phyloP scores from a whole-genome alignment of 1,140 invertebrate genomes.

The Orchesella cincta region DNA sequence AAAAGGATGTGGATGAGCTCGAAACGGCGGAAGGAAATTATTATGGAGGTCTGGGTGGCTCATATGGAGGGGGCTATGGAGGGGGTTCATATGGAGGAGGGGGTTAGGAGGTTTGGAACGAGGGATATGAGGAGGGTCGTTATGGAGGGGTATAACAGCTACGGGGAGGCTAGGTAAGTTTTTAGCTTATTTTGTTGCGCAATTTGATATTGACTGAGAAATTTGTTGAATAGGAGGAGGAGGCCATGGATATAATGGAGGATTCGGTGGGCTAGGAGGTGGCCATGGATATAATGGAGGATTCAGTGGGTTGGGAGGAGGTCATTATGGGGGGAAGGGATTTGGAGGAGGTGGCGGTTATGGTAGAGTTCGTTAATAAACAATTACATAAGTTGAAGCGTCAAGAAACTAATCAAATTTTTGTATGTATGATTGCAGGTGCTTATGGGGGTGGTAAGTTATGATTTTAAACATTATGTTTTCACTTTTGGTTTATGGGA shows the following conservation, averaged over 20 bases:
- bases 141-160: too few species aligned
- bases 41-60: constrained; percentile 31
- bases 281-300: constrained; percentile 24
- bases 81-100: background rate
- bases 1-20: constrained; percentile 35
- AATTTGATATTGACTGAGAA: background rate
- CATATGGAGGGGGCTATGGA: constrained; percentile 1
- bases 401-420: too few species aligned
- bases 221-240: background rate
- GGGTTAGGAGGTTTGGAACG: background rate
- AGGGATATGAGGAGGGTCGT: constrained; percentile 17
- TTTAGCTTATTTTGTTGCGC: too few species aligned
- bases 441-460: too few species aligned
- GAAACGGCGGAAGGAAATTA: constrained; percentile 43
- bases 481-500: too few species aligned
- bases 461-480: too few species aligned
- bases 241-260: background rate
- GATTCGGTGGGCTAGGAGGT: background rate
- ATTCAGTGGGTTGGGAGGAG: background rate
- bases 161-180: too few species aligned
- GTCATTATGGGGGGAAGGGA: background rate
- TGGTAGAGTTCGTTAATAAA: background rate
- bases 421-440: too few species aligned
- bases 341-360: background rate
- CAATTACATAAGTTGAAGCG: background rate